These are phyloP conservation scores for Mamestra brassicae DNA, from an alignment of 2,888 invertebrate genomes.

Conservation along the genomic window DNA sequence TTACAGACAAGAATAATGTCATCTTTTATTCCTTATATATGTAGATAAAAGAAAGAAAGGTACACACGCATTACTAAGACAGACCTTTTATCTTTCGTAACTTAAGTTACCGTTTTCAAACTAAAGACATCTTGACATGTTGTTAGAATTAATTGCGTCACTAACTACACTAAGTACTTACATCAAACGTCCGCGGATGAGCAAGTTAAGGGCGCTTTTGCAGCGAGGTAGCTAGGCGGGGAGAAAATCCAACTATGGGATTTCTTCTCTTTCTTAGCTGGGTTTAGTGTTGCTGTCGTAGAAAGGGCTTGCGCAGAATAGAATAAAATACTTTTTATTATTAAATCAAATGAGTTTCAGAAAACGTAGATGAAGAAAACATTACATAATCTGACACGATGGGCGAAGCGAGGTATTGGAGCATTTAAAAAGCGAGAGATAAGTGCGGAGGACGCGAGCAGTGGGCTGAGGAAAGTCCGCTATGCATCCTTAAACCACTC, in stretches of 20 bases:
- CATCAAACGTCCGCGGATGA: slow-evolving; percentile 37
- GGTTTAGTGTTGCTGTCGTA: no score
- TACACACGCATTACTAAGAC: neutral
- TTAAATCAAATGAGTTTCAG: no score
- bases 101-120: slow-evolving; percentile 40
- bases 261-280: neutral
- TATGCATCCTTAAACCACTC: neutral
- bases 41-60: slow-evolving; percentile 1
- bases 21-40: slow-evolving; percentile 8
- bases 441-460: neutral
- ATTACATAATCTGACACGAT: no score
- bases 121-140: slow-evolving; percentile 47
- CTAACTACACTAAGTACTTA: slow-evolving; percentile 38
- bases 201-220: slow-evolving; percentile 4
- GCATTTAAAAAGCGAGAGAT: no score
- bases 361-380: no score
- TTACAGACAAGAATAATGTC: neutral
- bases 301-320: no score
- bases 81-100: slow-evolving; percentile 17
- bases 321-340: no score
- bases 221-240: neutral
- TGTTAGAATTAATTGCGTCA: slow-evolving; percentile 55
- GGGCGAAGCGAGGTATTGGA: no score
- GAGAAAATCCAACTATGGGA: neutral
- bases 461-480: neutral